phyloP scores from a whole-genome alignment of 2,797 vertebrate species.

The Numenius phaeopus region DNA sequence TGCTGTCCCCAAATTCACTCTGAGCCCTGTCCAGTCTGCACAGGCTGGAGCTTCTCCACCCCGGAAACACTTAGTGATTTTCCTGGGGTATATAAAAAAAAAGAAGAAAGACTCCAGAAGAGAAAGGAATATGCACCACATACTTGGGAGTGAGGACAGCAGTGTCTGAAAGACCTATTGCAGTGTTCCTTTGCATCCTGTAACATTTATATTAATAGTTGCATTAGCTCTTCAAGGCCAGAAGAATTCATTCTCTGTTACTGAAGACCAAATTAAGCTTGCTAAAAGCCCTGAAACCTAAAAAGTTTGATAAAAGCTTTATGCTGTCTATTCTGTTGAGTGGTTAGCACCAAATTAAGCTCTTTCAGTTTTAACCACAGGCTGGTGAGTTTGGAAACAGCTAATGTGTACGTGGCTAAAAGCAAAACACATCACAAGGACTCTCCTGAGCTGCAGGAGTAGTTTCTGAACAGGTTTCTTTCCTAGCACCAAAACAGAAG shows the following conservation, averaged over 20 bases:
- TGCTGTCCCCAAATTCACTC: background rate
- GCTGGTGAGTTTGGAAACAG: background rate
- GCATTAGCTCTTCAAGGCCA: background rate
- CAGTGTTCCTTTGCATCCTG: background rate
- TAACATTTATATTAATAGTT: background rate
- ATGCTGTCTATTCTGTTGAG: background rate
- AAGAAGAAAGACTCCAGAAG: background rate
- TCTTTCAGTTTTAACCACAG: background rate
- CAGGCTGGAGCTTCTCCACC: background rate
- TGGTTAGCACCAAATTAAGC: background rate
- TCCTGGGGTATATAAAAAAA: background rate
- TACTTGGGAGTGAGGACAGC: background rate
- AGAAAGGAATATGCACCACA: background rate
- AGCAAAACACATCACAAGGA: background rate
- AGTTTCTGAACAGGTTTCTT: background rate
- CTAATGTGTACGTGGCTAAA: background rate
- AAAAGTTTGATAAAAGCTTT: background rate
- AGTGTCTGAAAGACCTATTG: background rate
- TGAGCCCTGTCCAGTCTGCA: background rate
- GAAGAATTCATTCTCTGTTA: background rate
- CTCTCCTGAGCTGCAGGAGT: background rate
- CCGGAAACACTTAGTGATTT: background rate
- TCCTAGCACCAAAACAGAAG: rapidly evolving
- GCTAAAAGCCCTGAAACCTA: background rate
- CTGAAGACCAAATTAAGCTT: background rate